A percentile compares a stretch with the other conserved stretches of the same genome.
These are phyloP conservation scores for Poeciliopsis presidionis DNA, from an alignment of 2,797 vertebrate species.

Conservation along the genomic window DNA sequence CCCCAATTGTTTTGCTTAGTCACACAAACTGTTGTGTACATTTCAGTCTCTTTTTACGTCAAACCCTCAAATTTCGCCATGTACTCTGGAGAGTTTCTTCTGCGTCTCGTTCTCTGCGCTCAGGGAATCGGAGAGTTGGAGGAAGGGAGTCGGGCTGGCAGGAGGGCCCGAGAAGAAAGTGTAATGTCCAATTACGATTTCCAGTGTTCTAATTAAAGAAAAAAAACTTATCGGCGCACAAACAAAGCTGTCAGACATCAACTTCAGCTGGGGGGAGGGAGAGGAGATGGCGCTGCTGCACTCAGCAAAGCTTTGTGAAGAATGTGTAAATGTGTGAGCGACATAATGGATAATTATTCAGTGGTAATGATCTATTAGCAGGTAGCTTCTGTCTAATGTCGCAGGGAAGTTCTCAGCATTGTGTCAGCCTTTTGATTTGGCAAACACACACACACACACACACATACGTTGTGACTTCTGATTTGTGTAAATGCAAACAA, in stretches of 20 bases:
- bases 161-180: slow-evolving; percentile 51
- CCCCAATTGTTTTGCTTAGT: neutral
- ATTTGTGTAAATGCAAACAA: slow-evolving; percentile 60
- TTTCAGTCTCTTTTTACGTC: neutral
- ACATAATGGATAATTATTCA: slow-evolving; percentile 74
- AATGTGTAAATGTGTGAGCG: slow-evolving; percentile 44
- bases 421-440: slow-evolving; percentile 44
- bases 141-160: slow-evolving; percentile 30
- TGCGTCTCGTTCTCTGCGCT: slow-evolving; percentile 42
- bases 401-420: slow-evolving; percentile 42
- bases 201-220: slow-evolving; percentile 74
- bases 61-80: slow-evolving; percentile 24
- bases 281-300: slow-evolving; percentile 54
- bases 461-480: slow-evolving; percentile 35
- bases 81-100: slow-evolving; percentile 30
- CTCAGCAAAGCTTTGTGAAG: slow-evolving; percentile 67
- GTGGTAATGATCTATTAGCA: slow-evolving; percentile 77
- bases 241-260: slow-evolving; percentile 65
- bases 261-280: slow-evolving; percentile 44
- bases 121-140: slow-evolving; percentile 65
- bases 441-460: slow-evolving; percentile 22
- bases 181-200: slow-evolving; percentile 73
- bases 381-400: slow-evolving; percentile 61
- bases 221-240: slow-evolving; percentile 44
- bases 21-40: neutral